phyloP scores from a whole-genome alignment of 2,113 vertebrate species.

The Halcyon senegalensis region DNA sequence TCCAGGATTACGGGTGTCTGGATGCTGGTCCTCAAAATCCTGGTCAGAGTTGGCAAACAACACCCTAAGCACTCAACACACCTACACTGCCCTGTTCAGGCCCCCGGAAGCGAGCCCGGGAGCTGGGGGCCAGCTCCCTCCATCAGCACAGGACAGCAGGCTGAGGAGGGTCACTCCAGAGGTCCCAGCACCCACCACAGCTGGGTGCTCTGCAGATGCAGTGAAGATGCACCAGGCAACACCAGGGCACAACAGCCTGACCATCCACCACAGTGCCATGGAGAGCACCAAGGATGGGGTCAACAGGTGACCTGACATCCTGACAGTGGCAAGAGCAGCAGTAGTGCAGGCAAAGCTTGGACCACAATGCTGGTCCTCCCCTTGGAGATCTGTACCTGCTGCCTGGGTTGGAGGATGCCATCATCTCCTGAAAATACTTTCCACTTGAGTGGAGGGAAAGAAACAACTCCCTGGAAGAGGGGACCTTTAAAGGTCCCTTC shows the following conservation, averaged over 20 bases:
- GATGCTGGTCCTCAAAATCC: neutral
- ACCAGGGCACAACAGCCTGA: neutral
- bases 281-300: neutral
- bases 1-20: neutral
- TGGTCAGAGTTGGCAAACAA: neutral
- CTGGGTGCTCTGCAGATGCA: neutral
- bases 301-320: neutral
- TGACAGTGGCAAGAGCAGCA: neutral
- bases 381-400: rapidly evolving
- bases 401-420: neutral
- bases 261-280: rapidly evolving
- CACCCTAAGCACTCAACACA: rapidly evolving
- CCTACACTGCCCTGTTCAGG: neutral
- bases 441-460: neutral
- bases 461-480: neutral
- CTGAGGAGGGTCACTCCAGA: rapidly evolving
- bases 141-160: rapidly evolving
- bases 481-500: neutral
- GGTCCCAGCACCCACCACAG: neutral
- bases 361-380: neutral
- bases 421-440: neutral
- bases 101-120: neutral
- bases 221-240: neutral
- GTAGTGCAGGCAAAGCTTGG: neutral
- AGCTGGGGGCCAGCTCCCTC: too few species aligned